A percentile compares a stretch with the other conserved stretches of the same genome.
phyloP scores from a whole-genome alignment of 1,140 invertebrate species.

The Vanessa atalanta region DNA sequence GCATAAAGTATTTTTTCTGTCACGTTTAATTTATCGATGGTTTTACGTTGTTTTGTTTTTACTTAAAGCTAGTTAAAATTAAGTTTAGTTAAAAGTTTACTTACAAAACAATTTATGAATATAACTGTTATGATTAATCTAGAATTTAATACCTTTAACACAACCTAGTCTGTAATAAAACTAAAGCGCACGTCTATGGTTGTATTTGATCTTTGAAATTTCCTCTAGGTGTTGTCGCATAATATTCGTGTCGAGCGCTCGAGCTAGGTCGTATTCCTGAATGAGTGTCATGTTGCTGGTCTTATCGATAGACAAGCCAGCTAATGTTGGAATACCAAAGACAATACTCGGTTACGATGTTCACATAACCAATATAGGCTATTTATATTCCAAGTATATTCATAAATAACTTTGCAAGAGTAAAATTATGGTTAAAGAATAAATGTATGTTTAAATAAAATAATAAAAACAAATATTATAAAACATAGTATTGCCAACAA shows the following conservation, averaged over 20 bases:
- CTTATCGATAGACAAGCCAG: slow-evolving; percentile 56
- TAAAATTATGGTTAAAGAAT: not conserved
- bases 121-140: too few species aligned
- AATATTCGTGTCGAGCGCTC: slow-evolving; percentile 22
- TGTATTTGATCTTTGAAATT: slow-evolving; percentile 21
- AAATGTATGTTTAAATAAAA: too few species aligned
- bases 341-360: slow-evolving; percentile 46
- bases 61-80: too few species aligned
- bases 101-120: too few species aligned
- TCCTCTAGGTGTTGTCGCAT: slow-evolving; percentile 26
- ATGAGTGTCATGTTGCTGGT: slow-evolving; percentile 52
- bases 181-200: not conserved
- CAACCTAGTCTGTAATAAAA: not conserved
- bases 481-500: too few species aligned
- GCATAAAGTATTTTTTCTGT: too few species aligned
- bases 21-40: too few species aligned
- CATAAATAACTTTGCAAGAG: slow-evolving; percentile 11
- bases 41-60: too few species aligned
- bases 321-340: slow-evolving; percentile 58
- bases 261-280: slow-evolving; percentile 28
- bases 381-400: not conserved
- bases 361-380: slow-evolving; percentile 31
- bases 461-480: too few species aligned
- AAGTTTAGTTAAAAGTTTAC: too few species aligned
- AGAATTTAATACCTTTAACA: too few species aligned